These are phyloP conservation scores for Seison nebaliae DNA, from an alignment of 1,140 invertebrate genomes.

Conservation along the genomic window DNA sequence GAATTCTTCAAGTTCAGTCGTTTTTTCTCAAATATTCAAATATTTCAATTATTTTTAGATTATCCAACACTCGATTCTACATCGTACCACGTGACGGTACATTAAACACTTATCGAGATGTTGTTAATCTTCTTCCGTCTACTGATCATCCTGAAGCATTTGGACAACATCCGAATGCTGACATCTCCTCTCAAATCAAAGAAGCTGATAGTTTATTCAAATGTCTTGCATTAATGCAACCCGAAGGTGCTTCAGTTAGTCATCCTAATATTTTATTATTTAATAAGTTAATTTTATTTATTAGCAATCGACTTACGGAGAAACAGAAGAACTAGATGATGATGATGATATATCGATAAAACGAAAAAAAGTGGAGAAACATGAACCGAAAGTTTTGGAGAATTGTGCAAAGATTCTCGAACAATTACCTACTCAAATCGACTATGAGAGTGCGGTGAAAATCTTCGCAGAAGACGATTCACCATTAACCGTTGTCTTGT, in stretches of 20 bases:
- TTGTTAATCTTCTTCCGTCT: constrained; percentile 40
- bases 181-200: constrained; percentile 29
- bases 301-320: too few species aligned
- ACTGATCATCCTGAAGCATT: constrained; percentile 52
- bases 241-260: constrained; percentile 11
- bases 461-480: constrained; percentile 41
- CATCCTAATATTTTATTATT: too few species aligned
- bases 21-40: background rate
- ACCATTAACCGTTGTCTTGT: constrained; percentile 48
- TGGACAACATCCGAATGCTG: constrained; percentile 30
- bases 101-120: constrained; percentile 45
- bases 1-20: background rate
- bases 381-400: constrained; percentile 35
- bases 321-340: too few species aligned
- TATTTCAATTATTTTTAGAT: constrained; percentile 6
- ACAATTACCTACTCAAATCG: constrained; percentile 42
- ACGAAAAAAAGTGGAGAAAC: constrained; percentile 3
- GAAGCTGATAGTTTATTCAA: constrained; percentile 27
- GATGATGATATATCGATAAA: too few species aligned
- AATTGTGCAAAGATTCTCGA: constrained; percentile 40
- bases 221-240: constrained; percentile 27
- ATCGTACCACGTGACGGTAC: constrained; percentile 53
- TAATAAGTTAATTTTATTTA: too few species aligned
- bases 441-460: constrained; percentile 43
- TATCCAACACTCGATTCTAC: constrained; percentile 22